Evolutionary conservation across 2,113 vertebrate species (phyloP).

Genomic region (Peromyscus californicus): DNA sequence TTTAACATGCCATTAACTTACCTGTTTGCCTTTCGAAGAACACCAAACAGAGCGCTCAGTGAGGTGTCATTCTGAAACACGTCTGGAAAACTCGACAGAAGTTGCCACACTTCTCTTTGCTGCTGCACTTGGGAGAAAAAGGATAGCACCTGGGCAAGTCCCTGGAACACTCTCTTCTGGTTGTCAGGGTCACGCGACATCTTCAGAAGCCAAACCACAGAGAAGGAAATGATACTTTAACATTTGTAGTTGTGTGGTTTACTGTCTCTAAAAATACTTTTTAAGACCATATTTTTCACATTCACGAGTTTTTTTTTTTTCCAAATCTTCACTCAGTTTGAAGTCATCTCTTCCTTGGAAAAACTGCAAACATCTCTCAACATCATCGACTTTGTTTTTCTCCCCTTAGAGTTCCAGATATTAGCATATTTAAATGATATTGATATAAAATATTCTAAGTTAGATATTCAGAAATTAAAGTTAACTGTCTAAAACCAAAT

Average conservation of each 20-base stretch:
- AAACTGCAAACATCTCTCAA: constrained; percentile 9
- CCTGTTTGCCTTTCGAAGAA: constrained; percentile 86
- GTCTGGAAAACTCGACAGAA: constrained; percentile 86
- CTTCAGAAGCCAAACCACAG: constrained; percentile 81
- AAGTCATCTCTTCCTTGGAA: constrained; percentile 24
- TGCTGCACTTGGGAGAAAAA: constrained; percentile 88
- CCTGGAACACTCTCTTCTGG: constrained; percentile 85
- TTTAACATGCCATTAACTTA: constrained; percentile 73
- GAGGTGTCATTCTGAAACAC: constrained; percentile 80
- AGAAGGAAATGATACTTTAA: constrained; percentile 12
- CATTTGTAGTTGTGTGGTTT: not conserved
- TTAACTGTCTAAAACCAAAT: constrained; percentile 39
- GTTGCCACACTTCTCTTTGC: constrained; percentile 86
- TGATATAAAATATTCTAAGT: constrained; percentile 8
- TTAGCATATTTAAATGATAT: not conserved
- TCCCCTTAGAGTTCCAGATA: not conserved
- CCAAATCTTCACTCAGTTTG: not conserved
- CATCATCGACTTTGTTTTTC: not conserved
- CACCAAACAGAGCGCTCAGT: constrained; percentile 72
- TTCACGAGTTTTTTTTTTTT: not conserved
- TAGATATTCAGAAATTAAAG: constrained; percentile 28
- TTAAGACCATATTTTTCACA: not conserved
- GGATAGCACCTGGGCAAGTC: constrained; percentile 81
- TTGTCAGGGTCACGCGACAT: constrained; percentile 84
- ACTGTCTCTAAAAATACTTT: not conserved